phyloP scores from a whole-genome alignment of 2,113 vertebrate species.

The Scalopus aquaticus region DNA sequence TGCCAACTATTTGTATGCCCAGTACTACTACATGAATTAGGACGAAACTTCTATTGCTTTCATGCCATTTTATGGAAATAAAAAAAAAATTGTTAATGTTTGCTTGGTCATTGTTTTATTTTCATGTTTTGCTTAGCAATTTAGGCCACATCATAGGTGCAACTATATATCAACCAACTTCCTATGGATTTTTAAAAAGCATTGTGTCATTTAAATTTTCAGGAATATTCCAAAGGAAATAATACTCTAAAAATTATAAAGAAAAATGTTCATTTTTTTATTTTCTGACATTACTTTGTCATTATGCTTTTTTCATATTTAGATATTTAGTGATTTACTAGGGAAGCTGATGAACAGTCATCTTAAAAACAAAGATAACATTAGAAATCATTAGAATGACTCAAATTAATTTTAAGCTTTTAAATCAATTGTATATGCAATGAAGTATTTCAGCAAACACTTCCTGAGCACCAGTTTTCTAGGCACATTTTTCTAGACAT shows the following conservation, averaged over 20 bases:
- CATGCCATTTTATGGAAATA: neutral
- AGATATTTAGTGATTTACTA: slow-evolving; percentile 6
- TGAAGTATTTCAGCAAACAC: neutral
- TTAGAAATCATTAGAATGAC: neutral
- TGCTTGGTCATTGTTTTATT: neutral
- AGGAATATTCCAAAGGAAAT: neutral
- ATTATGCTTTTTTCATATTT: neutral
- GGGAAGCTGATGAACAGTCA: neutral
- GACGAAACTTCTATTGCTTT: neutral
- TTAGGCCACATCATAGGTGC: neutral
- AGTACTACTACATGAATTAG: neutral
- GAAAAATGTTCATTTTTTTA: neutral
- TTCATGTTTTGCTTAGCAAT: neutral
- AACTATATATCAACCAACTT: neutral
- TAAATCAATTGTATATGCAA: neutral
- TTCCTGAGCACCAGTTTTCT: neutral
- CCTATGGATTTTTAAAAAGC: neutral
- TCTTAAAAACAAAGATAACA: neutral
- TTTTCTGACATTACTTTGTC: neutral
- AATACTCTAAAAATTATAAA: neutral
- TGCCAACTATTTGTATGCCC: no score
- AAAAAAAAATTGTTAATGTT: neutral
- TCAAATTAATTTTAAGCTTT: neutral
- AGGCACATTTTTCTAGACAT: neutral
- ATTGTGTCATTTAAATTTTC: slow-evolving; percentile 13